Evolutionary conservation across 2,888 invertebrate genomes (phyloP).

Genomic region (Papilio elwesi): DNA sequence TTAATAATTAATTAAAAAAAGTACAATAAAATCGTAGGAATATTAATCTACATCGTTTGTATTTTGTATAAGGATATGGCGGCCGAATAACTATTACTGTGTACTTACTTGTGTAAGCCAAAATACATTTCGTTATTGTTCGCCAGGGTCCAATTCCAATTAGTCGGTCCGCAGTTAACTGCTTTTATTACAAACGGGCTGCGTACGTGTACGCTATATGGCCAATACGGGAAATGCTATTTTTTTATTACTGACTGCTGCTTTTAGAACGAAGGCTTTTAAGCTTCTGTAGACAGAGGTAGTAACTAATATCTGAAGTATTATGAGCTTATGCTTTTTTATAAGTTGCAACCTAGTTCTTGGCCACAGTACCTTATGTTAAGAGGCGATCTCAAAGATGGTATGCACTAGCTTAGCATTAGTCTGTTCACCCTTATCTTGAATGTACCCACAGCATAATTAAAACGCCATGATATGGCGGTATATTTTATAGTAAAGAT

Average conservation of each 20-base stretch:
- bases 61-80: background rate
- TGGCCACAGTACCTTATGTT: no score
- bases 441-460: no score
- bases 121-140: constrained; percentile 28
- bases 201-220: background rate
- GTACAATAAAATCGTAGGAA: no score
- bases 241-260: constrained; percentile 6
- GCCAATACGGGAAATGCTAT: background rate
- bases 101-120: background rate
- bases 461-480: no score
- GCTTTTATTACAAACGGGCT: constrained; percentile 26
- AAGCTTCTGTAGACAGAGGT: background rate
- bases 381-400: no score
- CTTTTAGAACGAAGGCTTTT: background rate
- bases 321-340: no score
- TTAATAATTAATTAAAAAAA: no score
- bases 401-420: no score
- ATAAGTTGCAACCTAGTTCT: no score
- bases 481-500: background rate
- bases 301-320: no score
- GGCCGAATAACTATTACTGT: background rate
- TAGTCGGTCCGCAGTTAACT: constrained; percentile 18
- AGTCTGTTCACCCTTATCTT: no score
- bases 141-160: constrained; percentile 29
- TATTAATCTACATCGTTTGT: background rate